Evolutionary conservation across 2,113 vertebrate species (phyloP), one percentile per base, ranked within the genome.

Genomic region (Macroglossus sobrinus): DNA sequence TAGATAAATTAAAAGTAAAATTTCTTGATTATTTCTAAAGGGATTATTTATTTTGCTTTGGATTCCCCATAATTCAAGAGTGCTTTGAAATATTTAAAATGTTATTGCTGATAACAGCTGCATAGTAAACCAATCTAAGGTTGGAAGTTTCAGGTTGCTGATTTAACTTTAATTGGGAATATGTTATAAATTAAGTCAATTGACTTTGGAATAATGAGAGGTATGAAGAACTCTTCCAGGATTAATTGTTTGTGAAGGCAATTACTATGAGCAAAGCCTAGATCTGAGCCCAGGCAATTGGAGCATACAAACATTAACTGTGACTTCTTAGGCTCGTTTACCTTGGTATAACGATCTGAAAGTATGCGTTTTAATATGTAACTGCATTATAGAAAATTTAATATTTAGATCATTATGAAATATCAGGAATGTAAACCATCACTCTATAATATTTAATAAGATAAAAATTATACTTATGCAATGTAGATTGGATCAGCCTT

Each of bases 91-190:
- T 91, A 61, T 76, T 94, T 84, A 89, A 81, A 84, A 79, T 74
- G 47, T 76, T 94, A 40, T 63, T 64, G n/a, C 21, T 59, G 63
- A 71, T 47, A 90, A 22, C 18, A 78, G 43, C 8, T 82, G 2
- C 8, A 63, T 24, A 68, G 35, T 63, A 30, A 63, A 43, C 19
- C 18, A 50, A 16, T 55, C 43, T 59, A 64, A 30, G 18, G 10
- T 76, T 95, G 38, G 40, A 86, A 26, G 5, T 90, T 87, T 84
- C 30, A 50, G 35, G 4, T 68, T 95, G 66, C 63, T 92, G 33
- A 87, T 50, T 95, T 95, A 89, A 76, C 40, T 50, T 88, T 95
- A 81, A 26, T 63, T 87, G 47, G 38, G 33, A 69, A 53, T 87
- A 47, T 71, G 18, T 79, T 95, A 40, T 81, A 96, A 90, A 89